Evolutionary conservation across 2,797 vertebrate genomes (phyloP).

Genomic region (Anniella stebbinsi): DNA sequence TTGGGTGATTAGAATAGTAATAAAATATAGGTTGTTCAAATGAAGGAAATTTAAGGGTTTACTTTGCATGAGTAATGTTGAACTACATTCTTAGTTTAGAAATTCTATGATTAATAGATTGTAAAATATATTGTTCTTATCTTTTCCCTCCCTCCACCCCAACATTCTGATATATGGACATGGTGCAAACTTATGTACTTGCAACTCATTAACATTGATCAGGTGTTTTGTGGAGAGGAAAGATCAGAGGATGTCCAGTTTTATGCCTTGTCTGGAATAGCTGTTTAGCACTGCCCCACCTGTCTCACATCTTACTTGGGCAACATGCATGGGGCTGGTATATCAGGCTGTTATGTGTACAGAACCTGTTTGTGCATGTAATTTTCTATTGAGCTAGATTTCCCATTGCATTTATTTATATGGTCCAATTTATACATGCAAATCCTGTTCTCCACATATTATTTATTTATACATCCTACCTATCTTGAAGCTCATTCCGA

Average conservation of each 20-base stretch:
- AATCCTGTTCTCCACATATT: neutral
- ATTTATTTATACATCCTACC: no score
- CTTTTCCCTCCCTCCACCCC: neutral
- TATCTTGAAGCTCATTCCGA: no score
- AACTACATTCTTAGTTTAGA: neutral
- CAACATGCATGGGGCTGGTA: neutral
- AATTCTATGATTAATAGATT: neutral
- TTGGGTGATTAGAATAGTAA: neutral
- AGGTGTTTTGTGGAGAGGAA: neutral
- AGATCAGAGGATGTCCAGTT: neutral
- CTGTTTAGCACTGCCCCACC: neutral
- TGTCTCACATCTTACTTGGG: neutral
- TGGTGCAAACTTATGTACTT: neutral
- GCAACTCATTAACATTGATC: no score
- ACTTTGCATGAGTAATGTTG: neutral
- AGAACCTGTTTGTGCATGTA: neutral
- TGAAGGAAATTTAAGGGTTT: neutral
- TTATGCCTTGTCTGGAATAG: neutral
- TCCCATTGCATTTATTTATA: neutral
- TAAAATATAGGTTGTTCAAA: constrained; percentile 5
- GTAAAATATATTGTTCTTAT: constrained; percentile 34
- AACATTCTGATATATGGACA: neutral
- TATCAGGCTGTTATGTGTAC: no score
- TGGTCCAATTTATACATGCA: neutral
- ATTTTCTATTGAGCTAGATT: neutral